A percentile compares a stretch with the other conserved stretches of the same genome.
Conservation (phyloP, 2,888 invertebrate genomes). For the Plagiodera versicolora region DNA sequence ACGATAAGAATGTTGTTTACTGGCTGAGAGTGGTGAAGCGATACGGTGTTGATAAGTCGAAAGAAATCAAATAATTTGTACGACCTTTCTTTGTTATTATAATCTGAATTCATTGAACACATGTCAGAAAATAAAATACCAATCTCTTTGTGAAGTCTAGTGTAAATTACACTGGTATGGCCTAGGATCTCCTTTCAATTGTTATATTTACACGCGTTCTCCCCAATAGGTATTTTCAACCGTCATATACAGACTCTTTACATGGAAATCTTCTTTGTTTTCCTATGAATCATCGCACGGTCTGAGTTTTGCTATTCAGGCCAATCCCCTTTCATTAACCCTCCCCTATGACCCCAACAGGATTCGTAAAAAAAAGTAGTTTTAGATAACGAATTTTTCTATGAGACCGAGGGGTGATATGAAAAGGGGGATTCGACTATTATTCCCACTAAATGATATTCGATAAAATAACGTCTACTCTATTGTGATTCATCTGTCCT, state of each 20-base stretch:
- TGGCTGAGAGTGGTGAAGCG: slow-evolving; percentile 10
- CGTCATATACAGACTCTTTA: slow-evolving; percentile 10
- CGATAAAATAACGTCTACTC: neutral
- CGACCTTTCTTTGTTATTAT: neutral
- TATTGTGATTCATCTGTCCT: too few species aligned
- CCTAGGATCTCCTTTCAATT: too few species aligned
- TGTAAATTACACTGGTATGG: too few species aligned
- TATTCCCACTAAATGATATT: neutral
- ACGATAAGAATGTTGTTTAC: slow-evolving; percentile 14
- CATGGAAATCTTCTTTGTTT: slow-evolving; percentile 9
- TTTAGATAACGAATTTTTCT: slow-evolving; percentile 24
- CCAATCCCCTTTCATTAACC: slow-evolving; percentile 17
- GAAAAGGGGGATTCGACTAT: slow-evolving; percentile 1
- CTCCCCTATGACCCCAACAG: slow-evolving; percentile 10
- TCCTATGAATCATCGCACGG: slow-evolving; percentile 12
- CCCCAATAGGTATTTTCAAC: slow-evolving; percentile 4
- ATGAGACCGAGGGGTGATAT: slow-evolving; percentile 15
- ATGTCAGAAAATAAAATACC: too few species aligned
- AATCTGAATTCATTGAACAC: neutral
- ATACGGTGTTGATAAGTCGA: neutral
- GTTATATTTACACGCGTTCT: neutral
- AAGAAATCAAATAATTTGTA: slow-evolving; percentile 11
- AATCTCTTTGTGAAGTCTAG: too few species aligned
- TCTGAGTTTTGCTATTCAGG: slow-evolving; percentile 9
- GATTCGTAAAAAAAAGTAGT: slow-evolving; percentile 17